phyloP scores from a whole-genome alignment of 2,797 vertebrate species.

The Graptemys geographica region DNA sequence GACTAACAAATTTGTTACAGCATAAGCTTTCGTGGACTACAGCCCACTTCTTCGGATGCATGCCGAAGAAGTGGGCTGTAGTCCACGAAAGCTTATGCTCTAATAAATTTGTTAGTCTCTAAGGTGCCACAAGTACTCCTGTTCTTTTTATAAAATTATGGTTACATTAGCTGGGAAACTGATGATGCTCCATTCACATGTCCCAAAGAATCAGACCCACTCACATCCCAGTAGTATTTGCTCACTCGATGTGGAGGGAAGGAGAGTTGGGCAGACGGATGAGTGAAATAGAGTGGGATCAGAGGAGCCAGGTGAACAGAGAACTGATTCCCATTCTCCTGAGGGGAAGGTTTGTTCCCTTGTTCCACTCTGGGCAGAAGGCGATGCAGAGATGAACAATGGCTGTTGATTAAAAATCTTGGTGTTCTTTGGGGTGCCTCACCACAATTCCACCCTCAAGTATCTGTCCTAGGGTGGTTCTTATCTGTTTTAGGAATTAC shows the following conservation, averaged over 20 bases:
- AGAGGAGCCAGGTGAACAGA: slow-evolving; percentile 1
- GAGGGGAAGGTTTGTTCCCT: neutral
- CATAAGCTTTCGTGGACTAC: too few species aligned
- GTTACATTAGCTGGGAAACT: neutral
- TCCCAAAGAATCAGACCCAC: neutral
- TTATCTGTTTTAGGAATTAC: neutral
- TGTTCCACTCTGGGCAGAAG: neutral
- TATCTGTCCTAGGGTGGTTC: neutral
- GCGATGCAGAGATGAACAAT: neutral
- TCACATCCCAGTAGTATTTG: neutral
- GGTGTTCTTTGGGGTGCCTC: neutral
- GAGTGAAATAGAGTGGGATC: slow-evolving; percentile 1
- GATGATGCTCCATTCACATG: fast-evolving
- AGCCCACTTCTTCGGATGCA: too few species aligned
- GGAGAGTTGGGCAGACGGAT: neutral
- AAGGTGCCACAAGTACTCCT: too few species aligned
- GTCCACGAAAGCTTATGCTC: too few species aligned
- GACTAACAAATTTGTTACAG: too few species aligned
- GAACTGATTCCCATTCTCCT: neutral
- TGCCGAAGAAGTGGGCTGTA: too few species aligned
- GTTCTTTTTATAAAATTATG: neutral
- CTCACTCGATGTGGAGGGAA: neutral
- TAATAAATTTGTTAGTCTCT: too few species aligned
- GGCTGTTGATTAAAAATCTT: neutral
- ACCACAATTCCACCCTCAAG: neutral